A percentile compares a stretch with the other conserved stretches of the same genome.
phyloP scores from a whole-genome alignment of 2,797 vertebrate species.

The Manis crassicaudata region DNA sequence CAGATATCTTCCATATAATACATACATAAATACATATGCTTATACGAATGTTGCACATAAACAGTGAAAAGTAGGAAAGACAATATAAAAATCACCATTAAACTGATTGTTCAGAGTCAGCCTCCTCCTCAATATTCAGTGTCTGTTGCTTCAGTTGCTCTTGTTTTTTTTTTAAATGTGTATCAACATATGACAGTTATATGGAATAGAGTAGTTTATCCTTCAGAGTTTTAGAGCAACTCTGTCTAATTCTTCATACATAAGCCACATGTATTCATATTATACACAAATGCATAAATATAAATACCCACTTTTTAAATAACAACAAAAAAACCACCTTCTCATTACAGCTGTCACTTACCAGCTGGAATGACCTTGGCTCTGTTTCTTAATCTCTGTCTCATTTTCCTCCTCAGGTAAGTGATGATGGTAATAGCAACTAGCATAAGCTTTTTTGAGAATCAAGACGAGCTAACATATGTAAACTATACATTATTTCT shows the following conservation, averaged over 20 bases:
- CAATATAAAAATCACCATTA: neutral
- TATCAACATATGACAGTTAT: neutral
- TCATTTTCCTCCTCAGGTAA: neutral
- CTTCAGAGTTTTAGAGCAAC: conserved; percentile 6
- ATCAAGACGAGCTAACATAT: neutral
- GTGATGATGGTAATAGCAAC: neutral
- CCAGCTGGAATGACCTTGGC: neutral
- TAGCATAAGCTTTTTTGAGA: neutral
- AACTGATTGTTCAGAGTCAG: neutral
- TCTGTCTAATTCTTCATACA: neutral
- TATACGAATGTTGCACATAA: neutral
- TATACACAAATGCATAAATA: neutral
- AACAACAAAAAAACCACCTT: neutral
- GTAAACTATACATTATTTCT: neutral
- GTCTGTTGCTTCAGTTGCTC: neutral
- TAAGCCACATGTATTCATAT: neutral
- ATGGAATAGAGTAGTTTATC: neutral
- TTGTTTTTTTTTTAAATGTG: neutral
- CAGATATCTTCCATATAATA: neutral
- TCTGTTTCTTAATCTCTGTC: neutral
- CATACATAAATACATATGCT: neutral
- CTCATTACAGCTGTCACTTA: neutral
- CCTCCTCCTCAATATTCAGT: neutral
- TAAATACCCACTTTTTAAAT: neutral
- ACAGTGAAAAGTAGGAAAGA: neutral